Conservation (phyloP, 1,140 invertebrate species). For the Bacillus rossius region DNA sequence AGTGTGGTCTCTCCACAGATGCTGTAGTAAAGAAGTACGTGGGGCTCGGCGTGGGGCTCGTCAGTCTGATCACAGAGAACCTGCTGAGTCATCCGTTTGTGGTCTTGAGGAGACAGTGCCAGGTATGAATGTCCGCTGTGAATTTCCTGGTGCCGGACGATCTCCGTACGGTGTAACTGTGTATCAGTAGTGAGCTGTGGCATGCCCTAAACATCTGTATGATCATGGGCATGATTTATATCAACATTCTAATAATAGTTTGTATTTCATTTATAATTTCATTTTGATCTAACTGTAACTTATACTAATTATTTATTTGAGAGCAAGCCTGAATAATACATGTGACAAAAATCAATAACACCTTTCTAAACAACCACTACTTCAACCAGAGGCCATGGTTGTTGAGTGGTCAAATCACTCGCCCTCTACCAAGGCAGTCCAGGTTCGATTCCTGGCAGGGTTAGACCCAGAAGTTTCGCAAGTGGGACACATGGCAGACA, state of each 20-base stretch:
- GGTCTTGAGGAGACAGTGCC: slow-evolving; percentile 87
- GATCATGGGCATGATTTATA: background rate
- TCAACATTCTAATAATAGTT: background rate
- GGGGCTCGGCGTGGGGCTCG: slow-evolving; percentile 63
- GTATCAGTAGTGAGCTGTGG: background rate
- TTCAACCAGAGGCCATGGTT: no score
- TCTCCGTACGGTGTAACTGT: no score
- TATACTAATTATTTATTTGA: no score
- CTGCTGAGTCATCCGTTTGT: slow-evolving; percentile 90
- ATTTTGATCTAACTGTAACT: background rate
- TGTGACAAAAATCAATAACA: no score
- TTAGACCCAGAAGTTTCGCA: background rate
- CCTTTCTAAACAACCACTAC: no score
- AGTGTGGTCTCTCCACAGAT: background rate
- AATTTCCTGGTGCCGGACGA: no score
- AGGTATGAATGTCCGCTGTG: slow-evolving; percentile 63
- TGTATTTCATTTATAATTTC: background rate
- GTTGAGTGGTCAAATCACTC: no score
- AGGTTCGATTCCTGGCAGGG: no score
- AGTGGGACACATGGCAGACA: no score
- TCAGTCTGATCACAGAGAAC: slow-evolving; percentile 80
- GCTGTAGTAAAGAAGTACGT: slow-evolving; percentile 49
- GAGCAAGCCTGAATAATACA: no score
- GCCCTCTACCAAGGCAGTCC: no score
- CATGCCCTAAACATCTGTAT: background rate